Evolutionary conservation across 2,113 vertebrate genomes (phyloP).

Genomic region (Indri indri): DNA sequence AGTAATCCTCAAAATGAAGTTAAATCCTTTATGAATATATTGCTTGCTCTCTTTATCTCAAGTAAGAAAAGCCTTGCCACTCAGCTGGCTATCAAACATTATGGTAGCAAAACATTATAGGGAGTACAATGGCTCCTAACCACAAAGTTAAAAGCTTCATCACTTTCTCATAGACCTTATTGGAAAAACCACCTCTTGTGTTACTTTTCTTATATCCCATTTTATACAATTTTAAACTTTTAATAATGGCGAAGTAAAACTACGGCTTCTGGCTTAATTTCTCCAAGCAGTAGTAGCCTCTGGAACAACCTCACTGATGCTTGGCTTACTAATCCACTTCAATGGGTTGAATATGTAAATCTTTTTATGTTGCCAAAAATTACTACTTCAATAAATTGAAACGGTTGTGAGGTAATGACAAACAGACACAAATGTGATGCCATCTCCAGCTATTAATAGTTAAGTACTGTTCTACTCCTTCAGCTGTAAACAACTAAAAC

Average conservation of each 20-base stretch:
- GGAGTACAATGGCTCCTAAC: neutral
- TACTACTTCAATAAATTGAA: neutral
- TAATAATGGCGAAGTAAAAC: neutral
- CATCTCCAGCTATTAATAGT: neutral
- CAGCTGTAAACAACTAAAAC: neutral
- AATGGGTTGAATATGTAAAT: neutral
- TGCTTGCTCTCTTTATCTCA: neutral
- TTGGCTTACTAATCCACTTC: neutral
- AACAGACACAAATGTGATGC: neutral
- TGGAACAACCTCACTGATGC: neutral
- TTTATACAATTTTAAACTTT: neutral
- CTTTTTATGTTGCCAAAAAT: neutral
- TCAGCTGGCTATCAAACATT: neutral
- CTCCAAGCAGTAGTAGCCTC: neutral
- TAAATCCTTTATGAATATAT: neutral
- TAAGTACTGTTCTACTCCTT: neutral
- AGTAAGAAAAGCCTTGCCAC: neutral
- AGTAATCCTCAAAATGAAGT: neutral
- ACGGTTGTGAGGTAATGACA: neutral
- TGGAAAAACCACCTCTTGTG: neutral
- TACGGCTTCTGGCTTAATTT: neutral
- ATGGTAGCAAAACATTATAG: neutral
- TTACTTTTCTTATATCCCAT: neutral
- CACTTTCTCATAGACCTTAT: neutral
- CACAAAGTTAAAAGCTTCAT: neutral